Evolutionary conservation across 1,140 invertebrate species (phyloP).

Genomic region (Rhizoglyphus robini): DNA sequence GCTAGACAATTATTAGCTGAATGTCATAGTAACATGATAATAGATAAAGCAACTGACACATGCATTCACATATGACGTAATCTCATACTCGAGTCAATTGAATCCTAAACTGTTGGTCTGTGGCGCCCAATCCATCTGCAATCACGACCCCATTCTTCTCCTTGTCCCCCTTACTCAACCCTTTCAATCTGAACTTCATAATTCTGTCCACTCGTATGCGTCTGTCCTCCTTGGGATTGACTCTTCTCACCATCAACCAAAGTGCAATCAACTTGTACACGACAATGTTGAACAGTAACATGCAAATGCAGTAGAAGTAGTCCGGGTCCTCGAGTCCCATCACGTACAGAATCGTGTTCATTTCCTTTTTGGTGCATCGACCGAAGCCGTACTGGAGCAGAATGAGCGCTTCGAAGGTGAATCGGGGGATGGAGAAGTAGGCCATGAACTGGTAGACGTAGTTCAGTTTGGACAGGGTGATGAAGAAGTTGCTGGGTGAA

Average conservation of each 20-base stretch:
- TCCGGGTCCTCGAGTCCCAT: not conserved
- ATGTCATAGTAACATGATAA: too few relatives aligned
- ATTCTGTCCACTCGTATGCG: not conserved
- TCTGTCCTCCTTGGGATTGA: not conserved
- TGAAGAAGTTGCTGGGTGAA: not conserved
- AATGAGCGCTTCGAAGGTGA: not conserved
- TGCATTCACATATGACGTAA: too few relatives aligned
- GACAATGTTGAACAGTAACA: not conserved
- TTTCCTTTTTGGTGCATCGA: not conserved
- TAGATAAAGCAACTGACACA: too few relatives aligned
- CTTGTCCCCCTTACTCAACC: too few relatives aligned
- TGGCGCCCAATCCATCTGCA: too few relatives aligned
- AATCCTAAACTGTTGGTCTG: not conserved
- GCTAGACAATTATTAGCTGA: too few relatives aligned
- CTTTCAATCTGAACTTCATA: not conserved
- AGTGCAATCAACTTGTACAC: not conserved
- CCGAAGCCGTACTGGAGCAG: constrained; percentile 10
- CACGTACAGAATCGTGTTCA: not conserved
- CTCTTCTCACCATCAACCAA: not conserved
- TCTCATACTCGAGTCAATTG: not conserved
- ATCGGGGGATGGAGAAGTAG: not conserved
- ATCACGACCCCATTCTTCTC: too few relatives aligned
- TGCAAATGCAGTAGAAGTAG: not conserved
- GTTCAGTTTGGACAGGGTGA: not conserved
- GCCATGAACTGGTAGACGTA: not conserved